Evolutionary conservation across 1,140 invertebrate genomes (phyloP), one percentile per base, ranked within the genome.

Genomic region (Diabrotica undecimpunctata): DNA sequence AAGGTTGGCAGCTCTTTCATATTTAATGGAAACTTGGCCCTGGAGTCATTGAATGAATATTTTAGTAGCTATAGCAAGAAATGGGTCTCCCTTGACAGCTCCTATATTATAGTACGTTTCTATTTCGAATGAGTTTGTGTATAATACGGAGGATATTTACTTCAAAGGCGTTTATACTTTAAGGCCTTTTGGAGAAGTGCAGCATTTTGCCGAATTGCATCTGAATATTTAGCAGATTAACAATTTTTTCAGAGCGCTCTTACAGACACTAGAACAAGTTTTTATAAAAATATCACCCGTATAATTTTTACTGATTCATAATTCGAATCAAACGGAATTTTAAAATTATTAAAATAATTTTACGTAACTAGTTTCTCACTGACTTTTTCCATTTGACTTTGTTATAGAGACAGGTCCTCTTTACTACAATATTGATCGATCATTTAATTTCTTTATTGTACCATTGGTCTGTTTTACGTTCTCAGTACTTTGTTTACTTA

Each of bases 11-110:
- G 50, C 50, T 38, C 58, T 57, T 68, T 55, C 59, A 68, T 68
- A 65, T 68, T 68, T 68, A 68, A 68, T 68, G 66, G 46, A 13
- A 46, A n/a, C 59, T 39, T 51, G 52, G 37, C 59, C 66, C 58
- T 61, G 62, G 65, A 68, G 62, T 68, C 66, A 37, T 64, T 35
- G 66, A 53, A 68, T 68, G 61, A 68, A 68, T 68, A 68, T 68
- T 68, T 68, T 56, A 68, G 54, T 53, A 62, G 66, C 38, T 39
- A 50, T 51, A 14, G 58, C 46, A 60, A 60, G 46, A 51, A 60
- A 60, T 60, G 54, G 62, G 62, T 64, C 66, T 65, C 66, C 60
- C 54, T 56, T 68, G 66, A 65, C 66, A 68, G 53, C 10, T 58
- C 50, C 54, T 64, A 57, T 52, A 46, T 36, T 64, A 57, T 35